Conservation (phyloP, 2,888 invertebrate genomes). For the Andrena trimmerana region DNA sequence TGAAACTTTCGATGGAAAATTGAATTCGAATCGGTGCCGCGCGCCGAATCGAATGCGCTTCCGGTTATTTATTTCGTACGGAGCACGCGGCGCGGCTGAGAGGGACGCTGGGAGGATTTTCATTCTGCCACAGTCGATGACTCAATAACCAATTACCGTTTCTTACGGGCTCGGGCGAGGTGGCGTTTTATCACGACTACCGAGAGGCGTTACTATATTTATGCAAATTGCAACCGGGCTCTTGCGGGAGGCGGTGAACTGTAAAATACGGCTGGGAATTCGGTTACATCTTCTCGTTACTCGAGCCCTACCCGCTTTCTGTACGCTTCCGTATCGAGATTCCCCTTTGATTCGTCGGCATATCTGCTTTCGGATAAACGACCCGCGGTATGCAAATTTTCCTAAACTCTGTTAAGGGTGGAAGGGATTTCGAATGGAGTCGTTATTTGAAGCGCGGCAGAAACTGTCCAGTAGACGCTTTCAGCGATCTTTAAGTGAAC, state of each 20-base stretch:
- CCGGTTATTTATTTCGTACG: conserved; percentile 68
- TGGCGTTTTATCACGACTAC: conserved; percentile 71
- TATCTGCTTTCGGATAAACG: conserved; percentile 23
- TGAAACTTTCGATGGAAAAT: conserved; percentile 65
- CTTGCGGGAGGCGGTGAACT: conserved; percentile 69
- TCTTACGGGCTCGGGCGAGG: conserved; percentile 50
- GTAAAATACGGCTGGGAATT: conserved; percentile 75
- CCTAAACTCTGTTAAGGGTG: conserved; percentile 7
- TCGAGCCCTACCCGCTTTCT: conserved; percentile 19
- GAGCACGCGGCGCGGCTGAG: conserved; percentile 15
- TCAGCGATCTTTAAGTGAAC: not conserved
- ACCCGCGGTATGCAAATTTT: conserved; percentile 27
- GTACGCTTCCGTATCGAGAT: conserved; percentile 41
- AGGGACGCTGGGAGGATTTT: conserved; percentile 47
- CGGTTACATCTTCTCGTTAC: conserved; percentile 73
- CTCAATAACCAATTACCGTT: conserved; percentile 82
- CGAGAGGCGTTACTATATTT: conserved; percentile 68
- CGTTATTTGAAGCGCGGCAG: not conserved
- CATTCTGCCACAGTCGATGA: conserved; percentile 70
- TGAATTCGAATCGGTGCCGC: conserved; percentile 66
- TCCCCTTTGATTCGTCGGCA: conserved; percentile 41
- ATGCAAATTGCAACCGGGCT: conserved; percentile 78
- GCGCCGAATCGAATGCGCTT: conserved; percentile 59
- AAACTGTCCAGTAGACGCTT: not conserved
- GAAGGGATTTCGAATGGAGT: conserved; percentile 9